A percentile compares a stretch with the other conserved stretches of the same genome.
Evolutionary conservation across 2,888 invertebrate genomes (phyloP).

Genomic region (Matsumyia berberina): DNA sequence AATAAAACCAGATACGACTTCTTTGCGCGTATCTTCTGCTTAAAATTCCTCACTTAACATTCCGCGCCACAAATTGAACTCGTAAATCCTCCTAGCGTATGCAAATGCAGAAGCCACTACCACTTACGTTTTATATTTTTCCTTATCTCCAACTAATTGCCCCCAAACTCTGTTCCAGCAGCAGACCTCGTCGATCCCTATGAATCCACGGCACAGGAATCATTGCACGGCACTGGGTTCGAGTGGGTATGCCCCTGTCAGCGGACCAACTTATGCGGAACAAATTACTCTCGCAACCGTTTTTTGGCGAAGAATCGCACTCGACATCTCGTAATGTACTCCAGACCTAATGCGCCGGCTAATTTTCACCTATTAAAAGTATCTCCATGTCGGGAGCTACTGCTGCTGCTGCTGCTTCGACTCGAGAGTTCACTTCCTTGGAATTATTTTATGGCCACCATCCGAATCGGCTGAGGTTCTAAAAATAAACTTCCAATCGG

Average conservation of each 20-base stretch:
- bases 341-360: slow-evolving; percentile 73
- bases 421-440: slow-evolving; percentile 60
- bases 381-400: slow-evolving; percentile 21
- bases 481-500: slow-evolving; percentile 70
- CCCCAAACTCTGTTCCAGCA: slow-evolving; percentile 41
- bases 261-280: slow-evolving; percentile 71
- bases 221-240: no score
- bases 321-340: slow-evolving; percentile 67
- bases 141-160: slow-evolving; percentile 74
- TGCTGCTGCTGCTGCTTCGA: no score
- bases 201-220: slow-evolving; percentile 13
- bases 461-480: slow-evolving; percentile 58
- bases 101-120: slow-evolving; percentile 75
- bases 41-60: slow-evolving; percentile 72
- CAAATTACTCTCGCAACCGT: slow-evolving; percentile 66
- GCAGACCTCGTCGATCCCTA: slow-evolving; percentile 34
- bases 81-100: slow-evolving; percentile 69
- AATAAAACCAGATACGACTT: slow-evolving; percentile 59
- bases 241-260: slow-evolving; percentile 54
- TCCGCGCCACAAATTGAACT: slow-evolving; percentile 70
- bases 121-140: slow-evolving; percentile 70
- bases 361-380: slow-evolving; percentile 76
- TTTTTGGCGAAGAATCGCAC: slow-evolving; percentile 66
- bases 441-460: slow-evolving; percentile 70
- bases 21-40: slow-evolving; percentile 39